Conservation (phyloP, 2,113 vertebrate genomes). For the Thamnophis sirtalis region DNA sequence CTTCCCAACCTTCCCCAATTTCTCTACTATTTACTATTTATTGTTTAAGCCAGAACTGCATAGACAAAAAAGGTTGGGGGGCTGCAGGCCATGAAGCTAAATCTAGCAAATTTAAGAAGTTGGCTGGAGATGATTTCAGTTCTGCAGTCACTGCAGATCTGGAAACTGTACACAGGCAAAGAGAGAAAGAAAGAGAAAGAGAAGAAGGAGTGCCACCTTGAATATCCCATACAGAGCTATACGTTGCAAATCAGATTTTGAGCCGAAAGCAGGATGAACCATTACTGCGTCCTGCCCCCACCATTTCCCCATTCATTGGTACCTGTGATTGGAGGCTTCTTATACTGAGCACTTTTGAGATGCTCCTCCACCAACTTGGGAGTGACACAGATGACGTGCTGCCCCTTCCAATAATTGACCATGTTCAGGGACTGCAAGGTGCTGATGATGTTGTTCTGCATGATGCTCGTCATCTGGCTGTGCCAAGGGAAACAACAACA, state of each 20-base stretch:
- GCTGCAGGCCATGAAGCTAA: too few species aligned
- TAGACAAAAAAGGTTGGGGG: neutral
- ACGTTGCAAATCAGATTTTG: neutral
- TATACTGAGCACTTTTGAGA: constrained; percentile 94
- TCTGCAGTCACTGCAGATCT: neutral
- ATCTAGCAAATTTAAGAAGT: neutral
- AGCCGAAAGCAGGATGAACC: neutral
- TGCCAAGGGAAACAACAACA: neutral
- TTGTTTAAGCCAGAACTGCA: too few species aligned
- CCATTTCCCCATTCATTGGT: neutral
- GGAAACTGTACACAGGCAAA: neutral
- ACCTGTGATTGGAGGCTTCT: constrained; percentile 94
- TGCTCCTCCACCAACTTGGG: constrained; percentile 95
- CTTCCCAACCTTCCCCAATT: too few species aligned
- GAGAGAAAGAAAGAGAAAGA: neutral
- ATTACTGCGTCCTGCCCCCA: neutral
- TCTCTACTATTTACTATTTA: too few species aligned
- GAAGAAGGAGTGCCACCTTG: neutral
- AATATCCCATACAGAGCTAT: neutral
- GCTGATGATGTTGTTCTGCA: constrained; percentile 94
- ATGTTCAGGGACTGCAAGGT: constrained; percentile 94
- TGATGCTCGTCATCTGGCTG: constrained; percentile 97
- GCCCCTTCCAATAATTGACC: constrained; percentile 98
- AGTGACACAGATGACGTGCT: constrained; percentile 95
- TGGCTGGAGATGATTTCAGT: neutral